A percentile compares a stretch with the other conserved stretches of the same genome.
Evolutionary conservation across 2,113 vertebrate genomes (phyloP).

Genomic region (Carettochelys insculpta): DNA sequence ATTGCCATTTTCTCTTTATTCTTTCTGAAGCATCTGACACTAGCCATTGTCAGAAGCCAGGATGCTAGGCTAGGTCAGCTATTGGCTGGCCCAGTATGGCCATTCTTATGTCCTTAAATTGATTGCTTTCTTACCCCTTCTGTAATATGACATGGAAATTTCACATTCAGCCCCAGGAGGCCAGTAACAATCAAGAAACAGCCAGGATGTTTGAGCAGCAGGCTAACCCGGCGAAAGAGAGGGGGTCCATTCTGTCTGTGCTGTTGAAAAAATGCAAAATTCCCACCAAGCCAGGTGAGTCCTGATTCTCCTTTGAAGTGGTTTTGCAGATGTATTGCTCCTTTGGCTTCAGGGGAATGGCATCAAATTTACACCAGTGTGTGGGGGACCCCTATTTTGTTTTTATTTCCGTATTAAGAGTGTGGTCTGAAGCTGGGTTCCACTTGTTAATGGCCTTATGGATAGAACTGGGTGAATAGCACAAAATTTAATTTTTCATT

Average conservation of each 20-base stretch:
- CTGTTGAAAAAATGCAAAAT: background rate
- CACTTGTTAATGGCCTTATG: background rate
- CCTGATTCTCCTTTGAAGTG: background rate
- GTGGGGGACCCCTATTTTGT: background rate
- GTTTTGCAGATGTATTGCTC: background rate
- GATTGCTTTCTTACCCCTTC: background rate
- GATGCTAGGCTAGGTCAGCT: background rate
- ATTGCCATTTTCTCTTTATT: background rate
- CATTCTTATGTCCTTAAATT: background rate
- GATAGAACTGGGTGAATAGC: background rate
- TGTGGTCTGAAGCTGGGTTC: background rate
- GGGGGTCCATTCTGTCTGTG: too few species aligned
- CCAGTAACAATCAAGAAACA: background rate
- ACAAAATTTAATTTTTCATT: background rate
- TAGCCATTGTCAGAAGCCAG: background rate
- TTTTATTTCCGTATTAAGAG: background rate
- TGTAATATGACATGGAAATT: background rate
- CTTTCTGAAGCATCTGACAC: background rate
- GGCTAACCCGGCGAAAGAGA: background rate
- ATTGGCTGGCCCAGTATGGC: background rate
- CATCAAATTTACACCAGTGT: background rate
- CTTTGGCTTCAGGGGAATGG: background rate
- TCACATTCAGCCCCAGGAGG: background rate
- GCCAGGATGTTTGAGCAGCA: background rate
- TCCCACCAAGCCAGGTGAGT: background rate